phyloP scores from a whole-genome alignment of 2,888 invertebrate species.

The Drosophila maculinotata region DNA sequence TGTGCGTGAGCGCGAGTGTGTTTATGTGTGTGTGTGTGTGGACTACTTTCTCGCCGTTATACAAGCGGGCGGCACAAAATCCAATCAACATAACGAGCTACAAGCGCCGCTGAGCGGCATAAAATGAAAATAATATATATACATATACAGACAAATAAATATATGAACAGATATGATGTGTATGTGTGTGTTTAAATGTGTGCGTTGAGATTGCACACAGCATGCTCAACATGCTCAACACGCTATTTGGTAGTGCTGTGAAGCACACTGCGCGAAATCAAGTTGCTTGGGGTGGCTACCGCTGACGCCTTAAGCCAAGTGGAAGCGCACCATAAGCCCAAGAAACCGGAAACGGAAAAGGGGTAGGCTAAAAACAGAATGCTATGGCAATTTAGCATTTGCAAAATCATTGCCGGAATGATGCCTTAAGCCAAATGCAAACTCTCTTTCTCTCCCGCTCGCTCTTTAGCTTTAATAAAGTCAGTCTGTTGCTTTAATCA shows the following conservation, averaged over 20 bases:
- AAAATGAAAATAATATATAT: slow-evolving; percentile 60
- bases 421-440: slow-evolving; percentile 26
- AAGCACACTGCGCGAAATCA: slow-evolving; percentile 67
- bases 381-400: slow-evolving; percentile 34
- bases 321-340: slow-evolving; percentile 44
- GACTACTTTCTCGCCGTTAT: slow-evolving; percentile 71
- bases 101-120: slow-evolving; percentile 80
- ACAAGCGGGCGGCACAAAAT: slow-evolving; percentile 77
- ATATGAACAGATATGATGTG: slow-evolving; percentile 14
- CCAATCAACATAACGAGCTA: slow-evolving; percentile 82
- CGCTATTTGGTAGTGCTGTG: slow-evolving; percentile 48
- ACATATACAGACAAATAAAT: slow-evolving; percentile 26
- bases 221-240: slow-evolving; percentile 59
- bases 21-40: slow-evolving; percentile 47
- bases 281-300: slow-evolving; percentile 30
- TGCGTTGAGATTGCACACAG: slow-evolving; percentile 50
- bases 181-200: slow-evolving; percentile 29
- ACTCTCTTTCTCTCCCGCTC: neutral
- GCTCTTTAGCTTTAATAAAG: slow-evolving; percentile 23
- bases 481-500: slow-evolving; percentile 23
- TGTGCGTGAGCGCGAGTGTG: slow-evolving; percentile 57
- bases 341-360: slow-evolving; percentile 39
- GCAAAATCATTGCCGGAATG: slow-evolving; percentile 47
- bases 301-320: slow-evolving; percentile 49
- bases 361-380: slow-evolving; percentile 35